Base-by-base conservation (phyloP, 2,888 invertebrate species). In the Mythimna vitellina region DNA sequence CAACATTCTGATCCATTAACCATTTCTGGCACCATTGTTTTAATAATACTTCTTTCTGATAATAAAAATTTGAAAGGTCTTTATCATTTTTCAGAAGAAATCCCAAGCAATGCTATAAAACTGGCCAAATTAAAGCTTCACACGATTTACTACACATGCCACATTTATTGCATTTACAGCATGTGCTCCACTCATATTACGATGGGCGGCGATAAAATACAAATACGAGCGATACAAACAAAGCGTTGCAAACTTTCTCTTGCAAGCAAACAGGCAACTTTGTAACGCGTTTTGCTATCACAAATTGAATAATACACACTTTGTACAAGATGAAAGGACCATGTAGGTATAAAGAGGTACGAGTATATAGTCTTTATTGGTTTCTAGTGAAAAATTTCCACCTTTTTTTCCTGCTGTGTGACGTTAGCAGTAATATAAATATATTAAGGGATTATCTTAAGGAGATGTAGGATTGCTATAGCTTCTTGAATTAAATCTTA, bases 271-370 rank as follows among this genome's bases (percentile, higher is more conserved):
- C 76, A 35, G 22, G 10, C 29, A 80, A 76, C 68, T 76, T 76
- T 64, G 42, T 64, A 61, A 63, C 54, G 12, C 38, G n/a, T 58
- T 62, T 42, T 58, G 54, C 12, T 20, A 9, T 70, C 12, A 32
- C 58, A 32, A 60, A 76, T 80, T 76, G 29, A 81, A 81, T 81
- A 12, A 46, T 46, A 62, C 20, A 64, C 35, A 58, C n/a, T 51
- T 20, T 51, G n/a, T n/a, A 51, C 8, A 51, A 46, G 49, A 22
- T 29, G 12, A 10, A 20, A 29, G 20, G 17, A n/a, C 49, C 49
- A 9, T 51, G 20, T 9, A 17, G 32, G 8, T 8, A 35, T 38
- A 38, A 29, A 25, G 46, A 10, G 7, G 49, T 49, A 20, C 14
- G 35, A 35, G 35, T 35, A 35, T 9, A 46, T 17, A 46, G 49